phyloP scores from a whole-genome alignment of 1,140 invertebrate genomes.

The Diorhabda elongata region DNA sequence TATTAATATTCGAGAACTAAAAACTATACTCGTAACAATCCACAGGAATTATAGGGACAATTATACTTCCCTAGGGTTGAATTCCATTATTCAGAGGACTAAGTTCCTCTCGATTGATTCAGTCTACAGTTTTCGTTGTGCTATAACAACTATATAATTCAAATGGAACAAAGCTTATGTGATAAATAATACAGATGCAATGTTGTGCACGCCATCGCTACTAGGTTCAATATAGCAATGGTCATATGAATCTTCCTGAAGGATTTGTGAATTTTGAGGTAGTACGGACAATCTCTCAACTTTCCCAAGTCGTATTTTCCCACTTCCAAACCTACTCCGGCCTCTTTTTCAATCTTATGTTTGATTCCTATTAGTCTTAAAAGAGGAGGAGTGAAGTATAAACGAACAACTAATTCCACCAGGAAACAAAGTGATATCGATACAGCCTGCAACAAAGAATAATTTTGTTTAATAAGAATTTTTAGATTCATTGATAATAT shows the following conservation, averaged over 20 bases:
- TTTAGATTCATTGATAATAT: neutral
- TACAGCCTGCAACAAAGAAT: conserved; percentile 55
- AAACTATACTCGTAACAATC: neutral
- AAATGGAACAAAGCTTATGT: conserved; percentile 47
- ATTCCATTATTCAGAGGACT: too few species aligned
- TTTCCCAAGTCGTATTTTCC: conserved; percentile 62
- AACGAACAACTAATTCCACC: conserved; percentile 61
- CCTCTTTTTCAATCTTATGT: conserved; percentile 62
- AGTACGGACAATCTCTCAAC: conserved; percentile 65
- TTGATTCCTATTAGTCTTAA: conserved; percentile 64
- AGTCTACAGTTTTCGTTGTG: too few species aligned
- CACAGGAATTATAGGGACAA: too few species aligned
- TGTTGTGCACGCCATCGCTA: conserved; percentile 65
- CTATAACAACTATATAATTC: neutral
- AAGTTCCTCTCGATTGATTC: too few species aligned
- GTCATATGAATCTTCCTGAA: conserved; percentile 66
- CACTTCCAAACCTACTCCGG: conserved; percentile 67
- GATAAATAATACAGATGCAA: conserved; percentile 67
- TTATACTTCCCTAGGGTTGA: too few species aligned
- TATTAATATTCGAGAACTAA: neutral
- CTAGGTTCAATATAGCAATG: conserved; percentile 69
- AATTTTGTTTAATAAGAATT: conserved; percentile 5
- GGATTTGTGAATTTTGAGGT: conserved; percentile 60
- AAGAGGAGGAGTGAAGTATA: conserved; percentile 65
- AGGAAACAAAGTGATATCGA: conserved; percentile 65